Percentiles rank a stretch among this genome's conserved stretches.
phyloP scores from a whole-genome alignment of 1,140 invertebrate species.

The Helicoverpa zea region DNA sequence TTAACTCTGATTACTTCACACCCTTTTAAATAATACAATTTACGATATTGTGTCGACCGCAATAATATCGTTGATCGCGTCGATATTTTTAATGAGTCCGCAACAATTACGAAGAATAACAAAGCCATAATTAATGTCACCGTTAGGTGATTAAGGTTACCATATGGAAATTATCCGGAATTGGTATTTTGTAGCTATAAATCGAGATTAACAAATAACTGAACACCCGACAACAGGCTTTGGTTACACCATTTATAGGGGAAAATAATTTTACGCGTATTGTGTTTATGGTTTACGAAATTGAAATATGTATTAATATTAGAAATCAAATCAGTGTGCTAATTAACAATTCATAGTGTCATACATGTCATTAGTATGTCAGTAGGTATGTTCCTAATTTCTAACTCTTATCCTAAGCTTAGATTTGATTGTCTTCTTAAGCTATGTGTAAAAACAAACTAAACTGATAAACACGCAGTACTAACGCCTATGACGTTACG shows the following conservation, averaged over 20 bases:
- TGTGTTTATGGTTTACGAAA: neutral
- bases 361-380: too few species aligned
- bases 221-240: conserved; percentile 26
- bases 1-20: neutral
- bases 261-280: conserved; percentile 1
- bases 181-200: conserved; percentile 52
- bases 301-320: too few species aligned
- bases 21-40: neutral
- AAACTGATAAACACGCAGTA: neutral
- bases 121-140: conserved; percentile 59
- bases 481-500: conserved; percentile 31
- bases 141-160: conserved; percentile 59
- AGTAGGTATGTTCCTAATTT: too few species aligned
- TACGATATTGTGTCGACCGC: neutral
- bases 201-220: conserved; percentile 50
- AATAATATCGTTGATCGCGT: conserved; percentile 4
- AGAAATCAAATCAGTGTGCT: neutral
- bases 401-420: neutral
- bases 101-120: conserved; percentile 48
- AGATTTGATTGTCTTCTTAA: neutral
- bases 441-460: neutral
- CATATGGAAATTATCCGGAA: conserved; percentile 52
- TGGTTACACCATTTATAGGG: conserved; percentile 9
- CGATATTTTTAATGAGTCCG: conserved; percentile 51
- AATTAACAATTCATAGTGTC: too few species aligned